Percentiles rank a stretch among this genome's conserved stretches.
These are phyloP conservation scores for Brachionus asplanchnoidis DNA, from an alignment of 1,140 invertebrate species.

Conservation along the genomic window DNA sequence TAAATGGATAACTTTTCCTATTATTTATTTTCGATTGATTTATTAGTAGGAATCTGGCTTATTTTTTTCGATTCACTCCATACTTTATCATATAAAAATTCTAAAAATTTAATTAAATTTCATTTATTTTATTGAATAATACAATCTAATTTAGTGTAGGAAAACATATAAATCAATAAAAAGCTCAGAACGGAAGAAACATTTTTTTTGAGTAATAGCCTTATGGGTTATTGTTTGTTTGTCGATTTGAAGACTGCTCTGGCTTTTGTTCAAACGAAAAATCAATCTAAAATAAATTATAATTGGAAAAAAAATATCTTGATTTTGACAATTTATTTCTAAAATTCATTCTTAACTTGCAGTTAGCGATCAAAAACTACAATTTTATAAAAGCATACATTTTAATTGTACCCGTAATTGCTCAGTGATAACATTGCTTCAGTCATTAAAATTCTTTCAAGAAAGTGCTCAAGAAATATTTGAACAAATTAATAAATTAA, in stretches of 20 bases:
- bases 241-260: not conserved
- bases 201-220: constrained; percentile 1
- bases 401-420: not conserved
- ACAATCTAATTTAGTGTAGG: not conserved
- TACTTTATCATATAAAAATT: not conserved
- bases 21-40: constrained; percentile 5
- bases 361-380: not conserved
- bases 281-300: not conserved
- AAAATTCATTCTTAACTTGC: not conserved
- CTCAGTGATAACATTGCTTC: not conserved
- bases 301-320: not conserved
- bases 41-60: not conserved
- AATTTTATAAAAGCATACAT: not conserved
- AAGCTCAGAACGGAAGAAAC: not conserved
- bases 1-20: not conserved
- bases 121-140: constrained; percentile 6
- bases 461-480: not conserved
- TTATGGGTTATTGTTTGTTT: not conserved
- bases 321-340: not conserved
- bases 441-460: not conserved
- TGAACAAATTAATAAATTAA: not conserved
- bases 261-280: not conserved
- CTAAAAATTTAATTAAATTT: not conserved
- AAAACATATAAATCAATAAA: constrained; percentile 6
- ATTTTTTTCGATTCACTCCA: not conserved